phyloP scores from a whole-genome alignment of 2,113 vertebrate species.

The Triplophysa tibetana region DNA sequence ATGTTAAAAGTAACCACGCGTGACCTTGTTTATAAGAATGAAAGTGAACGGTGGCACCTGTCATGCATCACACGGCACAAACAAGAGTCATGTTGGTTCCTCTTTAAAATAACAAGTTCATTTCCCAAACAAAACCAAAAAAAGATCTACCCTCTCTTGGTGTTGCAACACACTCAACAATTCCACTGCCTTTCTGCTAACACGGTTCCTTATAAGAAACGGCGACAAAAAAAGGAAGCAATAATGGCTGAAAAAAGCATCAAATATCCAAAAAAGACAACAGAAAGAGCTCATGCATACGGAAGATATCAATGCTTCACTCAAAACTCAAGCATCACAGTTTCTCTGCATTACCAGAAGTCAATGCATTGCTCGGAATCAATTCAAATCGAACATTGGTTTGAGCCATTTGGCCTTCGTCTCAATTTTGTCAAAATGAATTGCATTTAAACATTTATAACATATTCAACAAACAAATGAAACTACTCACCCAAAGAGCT shows the following conservation, averaged over 20 bases:
- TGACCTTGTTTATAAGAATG: slow-evolving; percentile 4
- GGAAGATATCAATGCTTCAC: not conserved
- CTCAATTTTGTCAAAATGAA: not conserved
- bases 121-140: not conserved
- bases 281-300: not conserved
- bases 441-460: not conserved
- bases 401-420: too few relatives aligned
- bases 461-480: too few relatives aligned
- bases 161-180: not conserved
- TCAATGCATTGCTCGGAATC: not conserved
- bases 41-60: not conserved
- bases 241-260: not conserved
- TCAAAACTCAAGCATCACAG: slow-evolving; percentile 6
- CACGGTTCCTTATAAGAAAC: slow-evolving; percentile 25
- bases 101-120: not conserved
- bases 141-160: not conserved
- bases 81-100: not conserved
- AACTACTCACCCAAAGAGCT: not conserved
- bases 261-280: not conserved
- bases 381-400: not conserved
- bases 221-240: not conserved
- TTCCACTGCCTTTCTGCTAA: not conserved
- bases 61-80: not conserved
- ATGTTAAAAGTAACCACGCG: not conserved
- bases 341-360: not conserved